phyloP scores from a whole-genome alignment of 2,888 invertebrate species.

The Sarcophaga variegata region DNA sequence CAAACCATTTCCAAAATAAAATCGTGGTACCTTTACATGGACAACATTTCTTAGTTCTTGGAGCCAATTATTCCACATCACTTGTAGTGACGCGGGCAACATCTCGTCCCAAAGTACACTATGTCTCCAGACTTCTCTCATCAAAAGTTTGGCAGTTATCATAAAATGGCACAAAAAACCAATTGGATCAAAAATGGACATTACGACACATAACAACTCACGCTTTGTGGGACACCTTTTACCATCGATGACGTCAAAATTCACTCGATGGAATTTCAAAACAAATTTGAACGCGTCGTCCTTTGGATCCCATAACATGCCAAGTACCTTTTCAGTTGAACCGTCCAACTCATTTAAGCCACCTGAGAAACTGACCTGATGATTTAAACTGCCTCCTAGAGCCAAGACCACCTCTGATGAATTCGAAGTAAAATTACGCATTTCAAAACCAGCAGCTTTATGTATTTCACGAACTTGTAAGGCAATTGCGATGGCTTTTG shows the following conservation, averaged over 20 bases:
- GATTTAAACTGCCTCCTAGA: slow-evolving; percentile 8
- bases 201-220: slow-evolving; percentile 7
- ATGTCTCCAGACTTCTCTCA: slow-evolving; percentile 1
- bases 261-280: not conserved
- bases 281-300: slow-evolving; percentile 1
- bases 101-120: not conserved
- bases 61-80: no score
- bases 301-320: slow-evolving; percentile 3
- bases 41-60: not conserved
- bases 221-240: not conserved
- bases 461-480: slow-evolving; percentile 23
- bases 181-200: slow-evolving; percentile 11
- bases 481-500: not conserved
- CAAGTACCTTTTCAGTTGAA: slow-evolving; percentile 15
- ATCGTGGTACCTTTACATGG: not conserved
- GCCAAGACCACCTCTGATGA: slow-evolving; percentile 23
- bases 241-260: no score
- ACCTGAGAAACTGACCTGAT: no score
- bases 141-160: slow-evolving; percentile 3
- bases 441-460: slow-evolving; percentile 34
- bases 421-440: not conserved
- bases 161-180: slow-evolving; percentile 15
- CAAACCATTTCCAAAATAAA: no score
- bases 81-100: no score
- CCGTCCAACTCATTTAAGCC: not conserved